Evolutionary conservation across 2,888 invertebrate genomes (phyloP), one percentile per base, ranked within the genome.

Genomic region (Notocelia uddmanniana): DNA sequence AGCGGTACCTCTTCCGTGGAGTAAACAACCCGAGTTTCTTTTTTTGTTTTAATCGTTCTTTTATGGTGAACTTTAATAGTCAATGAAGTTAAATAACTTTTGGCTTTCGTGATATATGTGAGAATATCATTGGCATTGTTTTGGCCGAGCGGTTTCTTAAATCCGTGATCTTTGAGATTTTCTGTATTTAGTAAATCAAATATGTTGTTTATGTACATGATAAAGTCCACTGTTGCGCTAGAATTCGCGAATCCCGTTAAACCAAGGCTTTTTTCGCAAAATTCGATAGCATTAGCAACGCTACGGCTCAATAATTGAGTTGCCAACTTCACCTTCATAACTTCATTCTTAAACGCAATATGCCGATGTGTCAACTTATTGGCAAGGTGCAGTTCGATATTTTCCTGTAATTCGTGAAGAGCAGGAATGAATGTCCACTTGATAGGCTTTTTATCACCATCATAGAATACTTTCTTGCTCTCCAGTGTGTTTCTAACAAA

Each of bases 301-400:
- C 34, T 37, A 2, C 34, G 34, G 10, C 58, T 52, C 11, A 52
- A 21, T 3, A 52, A 9, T 11, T 58, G 58, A 8, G 58, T 37
- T 1, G 58, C 58, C 18, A 58, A 58, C n/a, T 58, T 58, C 3
- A 58, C 58, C 19, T 58, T 58, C 58, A 58, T 58, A 2, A 18
- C 19, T 37, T 58, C 19, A 18, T 58, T 58, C 8, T 19, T 34
- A 5, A 58, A 58, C n/a, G 18, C 10, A 19, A 58, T 37, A n/a
- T 58, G 58, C 11, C 34, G 34, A 11, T 34, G 37, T 19, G 37
- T 37, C 9, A 58, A 31, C 19, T 58, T 58, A n/a, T 58, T 37
- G n/a, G 34, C 58, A 9, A 58, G 11, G 19, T 58, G 37, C 11
- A 58, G 19, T 13, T 37, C 58, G 2, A 19, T 9, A 13, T 58